Evolutionary conservation across 2,797 vertebrate genomes (phyloP).

Genomic region (Diplodus sargus): DNA sequence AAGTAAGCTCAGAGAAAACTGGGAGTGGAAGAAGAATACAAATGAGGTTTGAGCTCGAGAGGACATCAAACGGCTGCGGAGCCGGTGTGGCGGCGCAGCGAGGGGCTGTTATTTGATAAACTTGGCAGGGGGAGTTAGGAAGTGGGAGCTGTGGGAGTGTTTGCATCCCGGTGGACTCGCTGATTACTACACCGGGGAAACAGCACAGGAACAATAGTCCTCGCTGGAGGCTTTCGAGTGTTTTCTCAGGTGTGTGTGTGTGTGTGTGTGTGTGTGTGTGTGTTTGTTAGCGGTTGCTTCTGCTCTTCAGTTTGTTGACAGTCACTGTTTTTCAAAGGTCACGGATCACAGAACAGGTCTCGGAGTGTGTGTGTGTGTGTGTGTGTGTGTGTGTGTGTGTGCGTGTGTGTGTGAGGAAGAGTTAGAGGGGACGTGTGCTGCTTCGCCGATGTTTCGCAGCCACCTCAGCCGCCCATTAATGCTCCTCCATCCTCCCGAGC

Average conservation of each 20-base stretch:
- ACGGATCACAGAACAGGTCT: conserved; percentile 37
- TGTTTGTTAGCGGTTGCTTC: conserved; percentile 22
- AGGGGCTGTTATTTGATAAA: conserved; percentile 67
- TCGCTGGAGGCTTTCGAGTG: conserved; percentile 14
- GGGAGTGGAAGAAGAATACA: conserved; percentile 62
- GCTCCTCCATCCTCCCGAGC: conserved; percentile 51
- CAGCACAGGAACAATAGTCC: conserved; percentile 10
- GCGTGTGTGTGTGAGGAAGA: neutral
- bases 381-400: neutral
- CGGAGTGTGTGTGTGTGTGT: neutral
- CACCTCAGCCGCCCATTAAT: conserved; percentile 54
- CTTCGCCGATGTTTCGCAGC: conserved; percentile 52
- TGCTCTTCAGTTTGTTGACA: conserved; percentile 42
- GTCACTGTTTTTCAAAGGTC: conserved; percentile 41
- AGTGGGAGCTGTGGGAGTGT: conserved; percentile 43
- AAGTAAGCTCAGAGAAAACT: conserved; percentile 58
- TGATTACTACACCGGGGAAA: conserved; percentile 42
- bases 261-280: conserved; percentile 19
- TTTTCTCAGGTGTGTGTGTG: conserved; percentile 31
- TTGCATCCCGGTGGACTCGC: conserved; percentile 53
- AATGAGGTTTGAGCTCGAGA: conserved; percentile 60
- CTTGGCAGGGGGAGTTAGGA: conserved; percentile 48
- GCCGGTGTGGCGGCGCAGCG: conserved; percentile 25
- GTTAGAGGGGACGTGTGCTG: conserved; percentile 42
- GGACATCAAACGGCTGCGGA: conserved; percentile 63